These are phyloP conservation scores for Merluccius polli DNA, from an alignment of 2,797 vertebrate genomes.

Conservation along the genomic window DNA sequence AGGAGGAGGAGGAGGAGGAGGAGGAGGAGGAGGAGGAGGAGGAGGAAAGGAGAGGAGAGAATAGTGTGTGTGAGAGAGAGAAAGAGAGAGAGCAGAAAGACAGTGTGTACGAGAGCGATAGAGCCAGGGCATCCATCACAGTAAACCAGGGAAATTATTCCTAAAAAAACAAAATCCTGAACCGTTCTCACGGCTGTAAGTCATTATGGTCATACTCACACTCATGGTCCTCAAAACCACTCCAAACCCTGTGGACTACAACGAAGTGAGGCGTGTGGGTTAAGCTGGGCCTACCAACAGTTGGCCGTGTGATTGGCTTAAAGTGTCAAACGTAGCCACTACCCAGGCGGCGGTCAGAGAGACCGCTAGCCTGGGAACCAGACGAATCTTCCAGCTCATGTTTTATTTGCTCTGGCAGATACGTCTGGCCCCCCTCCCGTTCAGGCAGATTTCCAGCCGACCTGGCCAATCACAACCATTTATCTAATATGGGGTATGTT, in stretches of 20 bases:
- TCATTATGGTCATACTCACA: background rate
- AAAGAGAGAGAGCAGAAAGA: background rate
- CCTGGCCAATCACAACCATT: no score
- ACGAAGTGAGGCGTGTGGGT: background rate
- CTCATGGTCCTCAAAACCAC: background rate
- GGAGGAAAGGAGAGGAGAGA: slow-evolving; percentile 24
- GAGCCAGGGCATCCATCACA: background rate
- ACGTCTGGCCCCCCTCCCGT: no score
- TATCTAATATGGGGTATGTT: no score
- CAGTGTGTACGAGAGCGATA: background rate
- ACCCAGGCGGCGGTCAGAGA: slow-evolving; percentile 23
- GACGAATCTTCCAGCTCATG: no score
- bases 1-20: slow-evolving; percentile 27
- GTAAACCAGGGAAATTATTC: no score
- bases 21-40: slow-evolving; percentile 33
- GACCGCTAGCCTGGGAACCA: no score
- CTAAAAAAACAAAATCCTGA: background rate
- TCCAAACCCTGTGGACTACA: background rate
- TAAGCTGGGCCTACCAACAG: background rate
- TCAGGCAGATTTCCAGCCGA: no score
- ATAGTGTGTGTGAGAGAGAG: background rate
- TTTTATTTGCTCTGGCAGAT: no score
- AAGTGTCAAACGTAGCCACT: background rate
- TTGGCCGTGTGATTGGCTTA: slow-evolving; percentile 13
- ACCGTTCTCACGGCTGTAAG: no score